Conservation (phyloP, 2,113 vertebrate species). For the Sinocyclocheilus maitianheensis region DNA sequence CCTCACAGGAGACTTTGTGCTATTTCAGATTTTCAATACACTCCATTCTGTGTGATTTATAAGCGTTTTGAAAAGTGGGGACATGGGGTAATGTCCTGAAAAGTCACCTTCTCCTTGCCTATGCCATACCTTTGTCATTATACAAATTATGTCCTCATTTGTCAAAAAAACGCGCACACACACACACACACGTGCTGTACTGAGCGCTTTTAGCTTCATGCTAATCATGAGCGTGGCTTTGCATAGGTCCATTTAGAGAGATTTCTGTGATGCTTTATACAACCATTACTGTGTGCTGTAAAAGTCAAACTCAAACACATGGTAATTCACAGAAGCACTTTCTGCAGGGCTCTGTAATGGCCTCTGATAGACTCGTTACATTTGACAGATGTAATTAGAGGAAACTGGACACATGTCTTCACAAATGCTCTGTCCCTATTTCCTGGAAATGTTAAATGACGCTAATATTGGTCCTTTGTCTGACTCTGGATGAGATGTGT, state of each 20-base stretch:
- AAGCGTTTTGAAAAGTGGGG: too few species aligned
- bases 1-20: too few species aligned
- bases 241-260: not conserved
- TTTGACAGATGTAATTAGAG: conserved; percentile 63
- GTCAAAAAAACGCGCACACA: too few species aligned
- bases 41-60: too few species aligned
- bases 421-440: not conserved
- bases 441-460: conserved; percentile 1
- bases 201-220: too few species aligned
- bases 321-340: conserved; percentile 38
- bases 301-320: conserved; percentile 43
- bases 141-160: too few species aligned
- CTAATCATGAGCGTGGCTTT: too few species aligned
- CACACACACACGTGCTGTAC: too few species aligned
- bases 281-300: conserved; percentile 12
- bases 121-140: too few species aligned
- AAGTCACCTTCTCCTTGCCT: too few species aligned
- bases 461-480: not conserved
- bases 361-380: conserved; percentile 62
- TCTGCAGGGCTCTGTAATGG: conserved; percentile 59
- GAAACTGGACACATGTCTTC: not conserved
- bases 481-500: not conserved
- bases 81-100: too few species aligned
- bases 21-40: too few species aligned
- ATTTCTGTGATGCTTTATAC: not conserved